Conservation (phyloP, 2,113 vertebrate genomes). For the Tachysurus fulvidraco region DNA sequence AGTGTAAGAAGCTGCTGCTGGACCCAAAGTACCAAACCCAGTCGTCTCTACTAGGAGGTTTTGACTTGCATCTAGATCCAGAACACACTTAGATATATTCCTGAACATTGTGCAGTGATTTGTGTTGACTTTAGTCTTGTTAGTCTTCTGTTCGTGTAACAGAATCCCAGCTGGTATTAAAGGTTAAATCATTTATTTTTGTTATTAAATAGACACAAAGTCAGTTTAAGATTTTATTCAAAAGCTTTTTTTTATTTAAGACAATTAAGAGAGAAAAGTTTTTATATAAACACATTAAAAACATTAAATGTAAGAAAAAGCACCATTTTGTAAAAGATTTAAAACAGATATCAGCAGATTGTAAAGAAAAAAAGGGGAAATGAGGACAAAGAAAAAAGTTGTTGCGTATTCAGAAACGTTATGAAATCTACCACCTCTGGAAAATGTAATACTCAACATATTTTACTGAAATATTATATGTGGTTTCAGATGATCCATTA, state of each 20-base stretch:
- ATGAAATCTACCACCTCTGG: not conserved
- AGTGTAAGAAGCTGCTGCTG: too few species aligned
- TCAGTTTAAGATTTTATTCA: conserved; percentile 38
- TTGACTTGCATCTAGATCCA: not conserved
- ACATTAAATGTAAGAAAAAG: conserved; percentile 53
- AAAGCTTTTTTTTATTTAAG: conserved; percentile 68
- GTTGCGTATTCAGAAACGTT: conserved; percentile 27
- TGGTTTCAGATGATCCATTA: not conserved
- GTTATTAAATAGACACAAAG: not conserved
- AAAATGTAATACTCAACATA: not conserved
- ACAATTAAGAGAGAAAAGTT: conserved; percentile 64
- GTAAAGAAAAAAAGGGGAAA: conserved; percentile 19
- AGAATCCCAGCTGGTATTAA: not conserved
- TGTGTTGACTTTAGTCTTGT: not conserved
- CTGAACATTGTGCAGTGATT: not conserved
- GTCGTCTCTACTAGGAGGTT: not conserved
- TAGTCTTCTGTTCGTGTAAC: not conserved
- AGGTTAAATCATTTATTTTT: too few species aligned
- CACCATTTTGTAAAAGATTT: conserved; percentile 42
- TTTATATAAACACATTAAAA: conserved; percentile 52
- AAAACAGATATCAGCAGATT: conserved; percentile 47
- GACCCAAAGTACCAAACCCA: too few species aligned
- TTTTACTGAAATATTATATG: not conserved
- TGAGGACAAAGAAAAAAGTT: not conserved
- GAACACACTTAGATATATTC: not conserved